Conservation (phyloP, 2,888 invertebrate genomes). For the Papilio elwesi region DNA sequence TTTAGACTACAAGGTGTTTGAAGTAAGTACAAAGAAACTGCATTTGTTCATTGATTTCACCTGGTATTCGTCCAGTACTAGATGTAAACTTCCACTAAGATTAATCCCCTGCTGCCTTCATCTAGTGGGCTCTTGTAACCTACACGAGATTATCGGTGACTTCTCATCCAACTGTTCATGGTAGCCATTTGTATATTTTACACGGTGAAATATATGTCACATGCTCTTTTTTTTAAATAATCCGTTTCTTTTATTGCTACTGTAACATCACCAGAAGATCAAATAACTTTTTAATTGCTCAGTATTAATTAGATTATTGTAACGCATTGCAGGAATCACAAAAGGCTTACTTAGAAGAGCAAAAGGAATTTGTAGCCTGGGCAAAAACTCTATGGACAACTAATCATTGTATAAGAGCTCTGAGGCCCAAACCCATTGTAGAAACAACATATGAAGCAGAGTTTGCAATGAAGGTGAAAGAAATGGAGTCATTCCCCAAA, state of each 20-base stretch:
- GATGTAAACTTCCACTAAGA: too few species aligned
- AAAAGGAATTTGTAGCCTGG: slow-evolving; percentile 70
- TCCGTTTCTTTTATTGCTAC: too few species aligned
- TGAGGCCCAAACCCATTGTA: slow-evolving; percentile 64
- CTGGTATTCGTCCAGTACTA: too few species aligned
- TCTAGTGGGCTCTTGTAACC: too few species aligned
- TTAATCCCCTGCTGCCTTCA: too few species aligned
- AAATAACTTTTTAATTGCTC: too few species aligned
- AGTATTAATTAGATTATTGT: neutral
- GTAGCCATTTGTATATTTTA: too few species aligned
- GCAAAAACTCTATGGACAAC: slow-evolving; percentile 64
- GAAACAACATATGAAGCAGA: slow-evolving; percentile 69
- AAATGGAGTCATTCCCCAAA: slow-evolving; percentile 60
- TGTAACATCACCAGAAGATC: too few species aligned
- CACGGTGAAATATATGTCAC: too few species aligned
- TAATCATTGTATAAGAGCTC: slow-evolving; percentile 61
- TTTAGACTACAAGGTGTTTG: slow-evolving; percentile 57
- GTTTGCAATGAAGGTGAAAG: slow-evolving; percentile 57
- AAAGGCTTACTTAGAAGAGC: slow-evolving; percentile 63
- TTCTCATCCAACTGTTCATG: too few species aligned
- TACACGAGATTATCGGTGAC: too few species aligned
- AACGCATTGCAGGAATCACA: slow-evolving; percentile 55
- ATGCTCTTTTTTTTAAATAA: too few species aligned
- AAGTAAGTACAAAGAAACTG: slow-evolving; percentile 54
- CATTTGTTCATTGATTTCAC: neutral